Percentiles rank a stretch among this genome's conserved stretches.
Evolutionary conservation across 2,797 vertebrate species (phyloP).

Genomic region (Hylomyscus alleni): DNA sequence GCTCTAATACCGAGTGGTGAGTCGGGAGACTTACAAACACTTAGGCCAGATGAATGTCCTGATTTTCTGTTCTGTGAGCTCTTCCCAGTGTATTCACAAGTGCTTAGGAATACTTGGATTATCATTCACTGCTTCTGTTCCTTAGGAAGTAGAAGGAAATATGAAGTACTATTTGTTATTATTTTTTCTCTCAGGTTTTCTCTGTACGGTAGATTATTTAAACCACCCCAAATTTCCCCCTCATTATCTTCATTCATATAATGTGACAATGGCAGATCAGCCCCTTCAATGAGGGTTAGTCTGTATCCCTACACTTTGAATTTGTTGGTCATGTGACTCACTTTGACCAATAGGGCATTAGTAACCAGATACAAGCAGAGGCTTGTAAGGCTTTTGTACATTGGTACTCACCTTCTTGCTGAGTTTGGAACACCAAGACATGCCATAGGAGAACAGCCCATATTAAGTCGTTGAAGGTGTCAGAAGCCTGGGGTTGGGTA

Average conservation of each 20-base stretch:
- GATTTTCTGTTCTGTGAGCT: neutral
- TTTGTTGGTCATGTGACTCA: neutral
- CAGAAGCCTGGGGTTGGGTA: neutral
- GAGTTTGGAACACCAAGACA: neutral
- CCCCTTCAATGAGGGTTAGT: neutral
- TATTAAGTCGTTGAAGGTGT: neutral
- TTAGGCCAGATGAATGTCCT: neutral
- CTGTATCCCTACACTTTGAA: neutral
- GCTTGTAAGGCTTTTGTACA: neutral
- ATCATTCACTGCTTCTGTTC: neutral
- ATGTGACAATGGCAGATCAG: neutral
- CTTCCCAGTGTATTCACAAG: neutral
- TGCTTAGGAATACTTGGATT: neutral
- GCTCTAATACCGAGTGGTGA: neutral
- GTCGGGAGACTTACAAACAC: neutral
- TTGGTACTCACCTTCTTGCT: neutral
- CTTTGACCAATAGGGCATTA: neutral
- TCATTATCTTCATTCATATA: neutral
- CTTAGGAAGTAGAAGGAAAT: neutral
- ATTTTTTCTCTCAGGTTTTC: slow-evolving; percentile 3
- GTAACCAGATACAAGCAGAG: neutral
- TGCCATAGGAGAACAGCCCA: neutral
- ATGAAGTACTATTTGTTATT: neutral
- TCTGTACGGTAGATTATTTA: neutral
- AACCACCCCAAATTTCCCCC: neutral